Evolutionary conservation across 2,113 vertebrate genomes (phyloP), one percentile per base, ranked within the genome.

Genomic region (Neomonachus schauinslandi): DNA sequence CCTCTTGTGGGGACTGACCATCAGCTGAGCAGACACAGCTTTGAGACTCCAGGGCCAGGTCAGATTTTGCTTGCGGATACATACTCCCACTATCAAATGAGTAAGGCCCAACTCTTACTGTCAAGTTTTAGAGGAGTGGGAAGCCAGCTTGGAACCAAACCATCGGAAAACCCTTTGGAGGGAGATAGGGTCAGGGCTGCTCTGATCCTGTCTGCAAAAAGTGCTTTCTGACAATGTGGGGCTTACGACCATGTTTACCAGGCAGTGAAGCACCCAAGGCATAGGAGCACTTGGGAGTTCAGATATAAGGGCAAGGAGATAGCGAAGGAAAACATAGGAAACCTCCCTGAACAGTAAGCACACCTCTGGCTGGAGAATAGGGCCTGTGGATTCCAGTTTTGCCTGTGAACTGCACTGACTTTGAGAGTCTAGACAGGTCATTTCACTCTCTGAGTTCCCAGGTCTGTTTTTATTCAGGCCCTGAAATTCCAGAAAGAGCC

Each of bases 401-500:
- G 33, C 80, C 84, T 95, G 19, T 80, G 93, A 95, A 87, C 16
- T 63, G 36, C 53, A 72, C 49, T 31, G 19, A 81, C 85, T 95
- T 96, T 71, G 49, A 96, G 77, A 84, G 31, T 95, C 79, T 85
- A 92, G 89, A 95, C 86, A 96, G 92, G 67, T 80, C 18, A 51
- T 67, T 90, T 96, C 51, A 85, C 51, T 85, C 46, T 89, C n/a
- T 61, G 59, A 95, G 86, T 28, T 77, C 24, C 79, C 42, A 80
- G 79, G 42, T 79, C 72, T 95, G 89, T 94, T 97, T 95, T 95
- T 71, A 95, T 95, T 92, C 86, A 89, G 79, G 63, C 67, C 28
- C 49, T 89, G 74, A 96, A 61, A 97, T 87, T 71, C 89, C 79
- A 95, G 61, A 95, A 93, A 96, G 46, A 97, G 79, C 65, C 95